Percentiles rank a stretch among this genome's conserved stretches.
Evolutionary conservation across 2,888 invertebrate species (phyloP).

Genomic region (Synanthedon andrenaeformis): DNA sequence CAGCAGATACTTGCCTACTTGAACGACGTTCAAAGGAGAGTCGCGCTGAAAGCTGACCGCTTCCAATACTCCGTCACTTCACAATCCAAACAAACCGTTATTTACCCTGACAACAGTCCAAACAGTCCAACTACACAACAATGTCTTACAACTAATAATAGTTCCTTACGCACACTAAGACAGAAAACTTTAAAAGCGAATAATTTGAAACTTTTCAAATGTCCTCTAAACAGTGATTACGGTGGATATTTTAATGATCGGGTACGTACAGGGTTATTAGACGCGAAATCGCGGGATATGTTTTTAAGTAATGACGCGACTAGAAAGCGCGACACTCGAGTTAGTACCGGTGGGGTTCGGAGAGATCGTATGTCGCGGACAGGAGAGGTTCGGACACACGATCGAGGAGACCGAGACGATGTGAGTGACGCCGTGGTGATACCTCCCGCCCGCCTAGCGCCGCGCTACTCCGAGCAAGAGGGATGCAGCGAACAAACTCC

Average conservation of each 20-base stretch:
- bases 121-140: conserved; percentile 23
- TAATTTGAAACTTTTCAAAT: conserved; percentile 1
- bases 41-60: conserved; percentile 29
- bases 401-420: conserved; percentile 59
- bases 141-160: conserved; percentile 16
- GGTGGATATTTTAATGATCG: conserved; percentile 7
- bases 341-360: conserved; percentile 57
- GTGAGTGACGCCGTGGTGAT: conserved; percentile 56
- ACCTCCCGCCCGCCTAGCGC: conserved; percentile 58
- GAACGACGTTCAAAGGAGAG: conserved; percentile 55
- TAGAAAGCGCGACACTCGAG: conserved; percentile 37
- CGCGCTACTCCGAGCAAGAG: conserved; percentile 53
- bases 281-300: conserved; percentile 18
- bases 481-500: conserved; percentile 56
- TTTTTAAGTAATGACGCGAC: conserved; percentile 30
- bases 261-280: conserved; percentile 6
- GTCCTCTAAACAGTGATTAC: conserved; percentile 1
- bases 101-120: conserved; percentile 26
- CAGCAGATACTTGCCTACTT: conserved; percentile 48
- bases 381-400: conserved; percentile 65
- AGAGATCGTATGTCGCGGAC: conserved; percentile 59
- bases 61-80: conserved; percentile 36
- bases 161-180: conserved; percentile 14
- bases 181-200: conserved; percentile 10
- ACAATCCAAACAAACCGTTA: conserved; percentile 54